Evolutionary conservation across 2,888 invertebrate species (phyloP), one percentile per base, ranked within the genome.

Genomic region (Gastrophysa polygoni): DNA sequence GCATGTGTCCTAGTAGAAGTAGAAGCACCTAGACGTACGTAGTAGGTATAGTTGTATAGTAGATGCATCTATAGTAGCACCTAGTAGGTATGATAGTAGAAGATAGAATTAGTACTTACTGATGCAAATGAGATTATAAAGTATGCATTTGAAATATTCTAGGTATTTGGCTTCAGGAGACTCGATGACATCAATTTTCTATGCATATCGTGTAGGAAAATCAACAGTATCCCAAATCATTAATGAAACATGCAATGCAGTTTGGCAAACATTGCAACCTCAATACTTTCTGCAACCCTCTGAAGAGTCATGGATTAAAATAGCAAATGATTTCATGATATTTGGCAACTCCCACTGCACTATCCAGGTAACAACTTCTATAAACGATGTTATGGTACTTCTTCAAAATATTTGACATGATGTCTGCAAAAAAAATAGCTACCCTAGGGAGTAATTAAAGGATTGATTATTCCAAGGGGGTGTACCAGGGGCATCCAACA

Each of bases 101-200:
- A n/a, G n/a, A n/a, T n/a, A n/a, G n/a, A n/a, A n/a, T n/a, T n/a
- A n/a, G n/a, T n/a, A n/a, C n/a, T n/a, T n/a, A n/a, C n/a, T n/a
- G n/a, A n/a, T n/a, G n/a, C n/a, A n/a, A n/a, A n/a, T n/a, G n/a
- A n/a, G n/a, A n/a, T n/a, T n/a, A n/a, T n/a, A n/a, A n/a, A n/a
- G n/a, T n/a, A n/a, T n/a, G n/a, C n/a, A n/a, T n/a, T n/a, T n/a
- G 2, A 8, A n/a, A 14, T 5, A 17, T 61, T 58, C 43, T 46
- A 68, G 68, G 16, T 63, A 68, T 56, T 47, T 68, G 18, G 57
- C 57, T 3, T 29, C 50, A 11, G 57, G 52, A 8, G 57, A 57
- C n/a, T 29, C 20, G 20, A 57, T 57, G 51, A 11, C 43, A 28
- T 57, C 34, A 10, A 46, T 24, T 3, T 28, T 51, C 5, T 57